These are phyloP conservation scores for Parotocinclus haroldoi DNA, from an alignment of 2,797 vertebrate species.

Conservation along the genomic window DNA sequence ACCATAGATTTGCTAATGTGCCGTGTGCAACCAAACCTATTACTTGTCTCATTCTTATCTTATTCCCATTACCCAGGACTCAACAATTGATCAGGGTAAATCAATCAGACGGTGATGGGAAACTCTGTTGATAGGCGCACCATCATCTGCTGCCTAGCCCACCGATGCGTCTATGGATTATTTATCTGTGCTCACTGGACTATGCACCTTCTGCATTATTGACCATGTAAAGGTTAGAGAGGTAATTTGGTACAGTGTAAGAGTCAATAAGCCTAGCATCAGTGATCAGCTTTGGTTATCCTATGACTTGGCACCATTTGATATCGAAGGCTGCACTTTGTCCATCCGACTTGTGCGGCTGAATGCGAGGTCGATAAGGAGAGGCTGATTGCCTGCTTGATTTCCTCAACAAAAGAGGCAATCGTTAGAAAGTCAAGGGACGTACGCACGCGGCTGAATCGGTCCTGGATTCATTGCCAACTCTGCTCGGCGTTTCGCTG, in stretches of 20 bases:
- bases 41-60: not conserved
- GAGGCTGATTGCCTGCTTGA: slow-evolving; percentile 3
- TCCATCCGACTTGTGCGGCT: not conserved
- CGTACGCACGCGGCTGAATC: slow-evolving; percentile 5
- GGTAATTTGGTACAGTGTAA: slow-evolving; percentile 31
- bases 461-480: slow-evolving; percentile 1
- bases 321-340: not conserved
- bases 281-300: slow-evolving; percentile 20
- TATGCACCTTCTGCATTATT: slow-evolving; percentile 42
- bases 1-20: not conserved
- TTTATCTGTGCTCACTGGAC: slow-evolving; percentile 37
- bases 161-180: slow-evolving; percentile 37
- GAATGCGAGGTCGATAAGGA: slow-evolving; percentile 15
- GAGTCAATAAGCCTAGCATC: slow-evolving; percentile 34
- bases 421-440: slow-evolving; percentile 18
- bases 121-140: slow-evolving; percentile 15
- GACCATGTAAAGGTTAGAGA: slow-evolving; percentile 37
- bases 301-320: not conserved
- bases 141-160: slow-evolving; percentile 1
- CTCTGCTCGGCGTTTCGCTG: slow-evolving; percentile 11
- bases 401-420: slow-evolving; percentile 37
- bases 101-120: slow-evolving; percentile 11
- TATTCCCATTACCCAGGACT: not conserved
- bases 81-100: slow-evolving; percentile 30
- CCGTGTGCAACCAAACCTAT: not conserved